Evolutionary conservation across 2,888 invertebrate species (phyloP).

Genomic region (Notodonta dromedarius): DNA sequence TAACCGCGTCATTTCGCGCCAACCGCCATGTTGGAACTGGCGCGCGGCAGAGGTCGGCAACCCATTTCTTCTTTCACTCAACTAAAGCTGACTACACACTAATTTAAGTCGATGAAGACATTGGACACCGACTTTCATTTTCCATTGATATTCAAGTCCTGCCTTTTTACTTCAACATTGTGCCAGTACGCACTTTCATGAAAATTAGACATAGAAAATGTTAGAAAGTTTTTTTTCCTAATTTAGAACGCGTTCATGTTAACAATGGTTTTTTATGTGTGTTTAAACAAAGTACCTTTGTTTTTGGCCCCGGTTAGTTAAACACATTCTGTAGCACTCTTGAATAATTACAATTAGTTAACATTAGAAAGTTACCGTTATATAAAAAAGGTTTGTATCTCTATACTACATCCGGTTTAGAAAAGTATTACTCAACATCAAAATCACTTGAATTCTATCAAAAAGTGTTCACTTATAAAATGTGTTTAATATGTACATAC

Average conservation of each 20-base stretch:
- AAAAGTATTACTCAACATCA: too few relatives aligned
- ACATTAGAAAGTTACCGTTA: background rate
- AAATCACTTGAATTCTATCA: too few relatives aligned
- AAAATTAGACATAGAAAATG: constrained; percentile 26
- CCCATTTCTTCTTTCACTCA: constrained; percentile 73
- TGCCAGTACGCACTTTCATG: constrained; percentile 18
- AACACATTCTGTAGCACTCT: constrained; percentile 15
- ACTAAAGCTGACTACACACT: constrained; percentile 36
- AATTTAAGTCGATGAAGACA: constrained; percentile 19
- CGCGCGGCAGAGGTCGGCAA: constrained; percentile 37
- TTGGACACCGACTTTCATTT: constrained; percentile 53
- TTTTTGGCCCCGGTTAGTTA: background rate
- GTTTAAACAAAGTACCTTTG: background rate
- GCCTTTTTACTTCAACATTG: constrained; percentile 38
- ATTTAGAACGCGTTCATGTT: constrained; percentile 18
- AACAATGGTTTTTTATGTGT: constrained; percentile 7
- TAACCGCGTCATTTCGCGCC: constrained; percentile 57
- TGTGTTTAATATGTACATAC: too few relatives aligned
- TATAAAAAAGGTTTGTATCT: background rate
- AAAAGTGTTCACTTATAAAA: too few relatives aligned
- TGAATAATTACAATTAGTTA: constrained; percentile 9
- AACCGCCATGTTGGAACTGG: constrained; percentile 54
- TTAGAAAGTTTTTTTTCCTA: constrained; percentile 31
- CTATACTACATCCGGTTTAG: background rate
- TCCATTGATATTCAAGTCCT: constrained; percentile 58